Evolutionary conservation across 1,140 invertebrate genomes (phyloP), one percentile per base, ranked within the genome.

Genomic region (Doryteuthis pealeii): DNA sequence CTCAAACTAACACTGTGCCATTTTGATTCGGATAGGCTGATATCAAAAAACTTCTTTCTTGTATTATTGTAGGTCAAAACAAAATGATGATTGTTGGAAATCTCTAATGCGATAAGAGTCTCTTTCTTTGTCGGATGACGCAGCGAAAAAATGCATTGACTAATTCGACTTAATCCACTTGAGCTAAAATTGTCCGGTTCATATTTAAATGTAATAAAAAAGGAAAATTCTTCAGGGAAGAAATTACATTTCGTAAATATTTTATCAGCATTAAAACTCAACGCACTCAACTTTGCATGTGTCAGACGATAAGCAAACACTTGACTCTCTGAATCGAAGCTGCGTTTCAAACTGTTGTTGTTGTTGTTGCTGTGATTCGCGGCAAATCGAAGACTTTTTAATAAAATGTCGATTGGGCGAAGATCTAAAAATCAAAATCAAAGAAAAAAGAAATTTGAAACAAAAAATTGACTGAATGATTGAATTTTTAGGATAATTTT

Each of bases 1-100:
- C 81, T 85, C 71, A 86, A 77, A 54, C 82, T 82, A 2, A 84
- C 43, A n/a, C 81, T 83, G 75, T 86, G 85, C 85, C 85, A 86
- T 49, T 77, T 74, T 28, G 79, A 77, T 66, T 82, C 80, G 58
- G 75, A 77, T 40, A 83, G 69, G 32, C 75, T 77, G 31, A 68
- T 54, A 26, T 78, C 81, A 71, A 80, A 78, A 71, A 84, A 85
- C 67, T 76, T 80, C 30, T 79, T 74, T 31, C 72, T 79, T 71
- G 79, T 78, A 54, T 78, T 79, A 31, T 82, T 80, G 72, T 81
- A 86, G n/a, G 72, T 76, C 54, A 86, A 85, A 18, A 83, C 76
- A n/a, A 62, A 22, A 86, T 71, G 18, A 79, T 75, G 72, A n/a
- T 78, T 77, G 33, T 73, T 77, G 15, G 77, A 75, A 28, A 85